Base-by-base conservation (phyloP, 2,797 vertebrate species). In the Selene dorsalis region DNA sequence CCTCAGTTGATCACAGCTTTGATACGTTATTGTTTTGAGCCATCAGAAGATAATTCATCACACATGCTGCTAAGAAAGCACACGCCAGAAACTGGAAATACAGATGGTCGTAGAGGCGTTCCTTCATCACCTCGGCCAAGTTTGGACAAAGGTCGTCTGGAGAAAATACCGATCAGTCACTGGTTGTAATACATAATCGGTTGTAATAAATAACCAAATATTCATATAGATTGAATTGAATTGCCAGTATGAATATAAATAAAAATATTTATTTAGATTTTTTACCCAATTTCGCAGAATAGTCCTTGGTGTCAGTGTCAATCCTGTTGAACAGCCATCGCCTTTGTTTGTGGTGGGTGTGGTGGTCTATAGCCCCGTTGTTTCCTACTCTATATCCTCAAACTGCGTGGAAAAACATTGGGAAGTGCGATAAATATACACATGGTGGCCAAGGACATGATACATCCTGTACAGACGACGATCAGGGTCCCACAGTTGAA, bases 331-430 rank as follows among this genome's bases (percentile, higher is more conserved):
- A 59, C 30, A 58, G 17, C 26, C 3, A 11, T 41, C 3, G 50
- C 45, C 58, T 83, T 84, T 91, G 82, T 85, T 77, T 83, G 24
- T 8, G n/a, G n/a, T 76, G 66, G 79, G 82, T 35, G 84, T 28
- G 48, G 76, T 64, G 55, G 56, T 73, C 57, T 61, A 41, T 57
- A 0, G 28, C 45, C 35, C 7, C 26, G 56, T 35, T 79, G 67
- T 79, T 87, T 85, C 74, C 78, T 69, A 68, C 63, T 52, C 38
- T 28, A n/a, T 77, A 62, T 85, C 91, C 63, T 87, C 50, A 67
- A 24, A 72, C 68, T 78, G 70, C 0, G 1, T 70, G 43, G 20
- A 70, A 84, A 84, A 90, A 83, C 81, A 83, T 4, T 30, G 13
- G 80, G 87, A 87, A 89, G 70, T 81, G 72, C 83, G 75, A 82